Evolutionary conservation across 2,113 vertebrate genomes (phyloP), one percentile per base, ranked within the genome.

Genomic region (Serinus canaria): DNA sequence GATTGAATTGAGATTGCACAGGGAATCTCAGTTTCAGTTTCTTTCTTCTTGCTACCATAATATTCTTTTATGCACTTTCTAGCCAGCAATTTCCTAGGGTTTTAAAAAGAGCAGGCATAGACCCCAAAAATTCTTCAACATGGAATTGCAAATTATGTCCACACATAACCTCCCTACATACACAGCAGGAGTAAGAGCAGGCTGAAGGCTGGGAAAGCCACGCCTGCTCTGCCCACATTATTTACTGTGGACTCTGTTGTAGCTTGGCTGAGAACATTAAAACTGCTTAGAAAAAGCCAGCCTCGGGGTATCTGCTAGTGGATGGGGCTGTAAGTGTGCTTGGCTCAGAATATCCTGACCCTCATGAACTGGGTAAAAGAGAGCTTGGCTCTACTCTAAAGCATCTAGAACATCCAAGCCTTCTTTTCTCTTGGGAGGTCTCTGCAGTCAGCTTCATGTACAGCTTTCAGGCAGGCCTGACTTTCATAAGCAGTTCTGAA

Each of bases 121-220:
- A 37, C n/a, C 10, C 23, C 27, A 30, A 70, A 80, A 85, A 70
- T 47, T 83, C 68, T 84, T 92, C 70, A 31, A 89, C 46, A 50
- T 87, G 80, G 86, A 83, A 91, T 39, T 53, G 37, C 39, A 84
- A 81, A 89, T 52, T 52, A 37, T 52, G 46, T 60, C 60, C 85
- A 88, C 90, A 56, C 52, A 63, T 44, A 81, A 81, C 47, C 50
- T 87, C 44, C 41, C 62, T 63, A 13, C 27, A 44, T 5, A 63
- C 27, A 31, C 4, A 56, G 73, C 4, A 50, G 64, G 47, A 92
- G 70, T 70, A 72, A 75, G 64, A 72, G 64, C 30, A 78, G 56
- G 44, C 56, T 68, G 9, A 37, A 81, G 72, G 68, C 73, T 95
- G 94, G 89, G 94, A 95, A 97, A 92, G 69, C 86, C 86, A 70